Conservation (phyloP, 2,797 vertebrate genomes). For the Odontamblyopus rebecca region DNA sequence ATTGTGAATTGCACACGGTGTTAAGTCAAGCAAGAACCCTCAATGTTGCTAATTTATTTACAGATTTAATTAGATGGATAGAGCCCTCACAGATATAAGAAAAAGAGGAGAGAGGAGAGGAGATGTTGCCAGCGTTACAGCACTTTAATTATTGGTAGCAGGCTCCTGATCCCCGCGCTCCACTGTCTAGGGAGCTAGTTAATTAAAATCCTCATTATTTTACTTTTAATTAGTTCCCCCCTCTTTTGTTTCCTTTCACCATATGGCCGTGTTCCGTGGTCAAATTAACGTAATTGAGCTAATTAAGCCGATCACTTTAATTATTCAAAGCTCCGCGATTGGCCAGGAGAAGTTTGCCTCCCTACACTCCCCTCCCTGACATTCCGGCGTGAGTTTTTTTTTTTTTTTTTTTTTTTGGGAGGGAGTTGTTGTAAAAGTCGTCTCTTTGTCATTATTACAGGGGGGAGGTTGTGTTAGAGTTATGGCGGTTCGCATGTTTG, state of each 20-base stretch:
- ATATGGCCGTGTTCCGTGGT: slow-evolving; percentile 87
- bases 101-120: slow-evolving; percentile 69
- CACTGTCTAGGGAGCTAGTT: slow-evolving; percentile 84
- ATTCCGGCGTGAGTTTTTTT: slow-evolving; percentile 66
- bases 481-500: slow-evolving; percentile 55
- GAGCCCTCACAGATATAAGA: slow-evolving; percentile 83
- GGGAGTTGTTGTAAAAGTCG: slow-evolving; percentile 61
- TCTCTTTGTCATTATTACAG: slow-evolving; percentile 63
- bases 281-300: slow-evolving; percentile 91
- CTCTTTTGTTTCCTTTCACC: slow-evolving; percentile 84
- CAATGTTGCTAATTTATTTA: slow-evolving; percentile 87
- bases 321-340: slow-evolving; percentile 86
- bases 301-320: slow-evolving; percentile 90
- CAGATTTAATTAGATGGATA: slow-evolving; percentile 88
- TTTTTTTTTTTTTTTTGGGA: not conserved
- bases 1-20: slow-evolving; percentile 69
- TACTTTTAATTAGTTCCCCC: slow-evolving; percentile 88
- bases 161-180: slow-evolving; percentile 82
- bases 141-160: slow-evolving; percentile 84
- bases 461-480: slow-evolving; percentile 27
- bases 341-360: slow-evolving; percentile 74
- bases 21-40: slow-evolving; percentile 83
- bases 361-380: slow-evolving; percentile 63
- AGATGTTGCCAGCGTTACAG: slow-evolving; percentile 83
- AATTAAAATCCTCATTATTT: slow-evolving; percentile 89